Conservation (phyloP, 2,797 vertebrate species). For the Euphonia xanthogaster region DNA sequence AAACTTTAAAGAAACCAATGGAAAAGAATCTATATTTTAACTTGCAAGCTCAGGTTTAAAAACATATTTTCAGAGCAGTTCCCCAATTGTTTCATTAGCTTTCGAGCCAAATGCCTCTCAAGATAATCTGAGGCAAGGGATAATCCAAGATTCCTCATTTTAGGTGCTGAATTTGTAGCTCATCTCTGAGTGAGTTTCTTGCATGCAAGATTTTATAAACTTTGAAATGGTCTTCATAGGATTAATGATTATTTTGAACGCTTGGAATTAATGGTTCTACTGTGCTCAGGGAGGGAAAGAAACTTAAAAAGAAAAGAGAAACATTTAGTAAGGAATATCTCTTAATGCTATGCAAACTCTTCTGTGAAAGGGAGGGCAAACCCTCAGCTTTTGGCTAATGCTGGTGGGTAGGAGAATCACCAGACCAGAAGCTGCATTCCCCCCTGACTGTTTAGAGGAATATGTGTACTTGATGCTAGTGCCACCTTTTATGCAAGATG, state of each 20-base stretch:
- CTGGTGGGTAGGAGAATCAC: not conserved
- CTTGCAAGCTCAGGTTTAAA: not conserved
- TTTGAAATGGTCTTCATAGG: not conserved
- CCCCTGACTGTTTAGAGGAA: not conserved
- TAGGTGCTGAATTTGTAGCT: not conserved
- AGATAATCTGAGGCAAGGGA: not conserved
- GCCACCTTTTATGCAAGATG: not conserved
- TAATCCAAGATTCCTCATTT: not conserved
- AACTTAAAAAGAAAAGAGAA: not conserved
- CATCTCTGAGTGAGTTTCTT: not conserved
- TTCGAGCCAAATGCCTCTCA: not conserved
- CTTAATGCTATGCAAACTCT: not conserved
- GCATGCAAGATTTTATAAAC: not conserved
- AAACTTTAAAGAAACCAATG: not conserved
- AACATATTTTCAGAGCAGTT: not conserved
- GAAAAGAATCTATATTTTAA: not conserved
- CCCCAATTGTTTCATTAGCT: not conserved
- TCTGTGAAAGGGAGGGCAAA: not conserved
- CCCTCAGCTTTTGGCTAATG: not conserved
- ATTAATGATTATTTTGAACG: not conserved
- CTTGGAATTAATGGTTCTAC: not conserved
- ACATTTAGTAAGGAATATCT: not conserved
- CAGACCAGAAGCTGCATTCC: not conserved
- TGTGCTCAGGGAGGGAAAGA: not conserved
- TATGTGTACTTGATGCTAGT: fast-evolving